A percentile compares a stretch with the other conserved stretches of the same genome.
phyloP scores from a whole-genome alignment of 2,888 invertebrate genomes.

The Thecocarcelia acutangulata region DNA sequence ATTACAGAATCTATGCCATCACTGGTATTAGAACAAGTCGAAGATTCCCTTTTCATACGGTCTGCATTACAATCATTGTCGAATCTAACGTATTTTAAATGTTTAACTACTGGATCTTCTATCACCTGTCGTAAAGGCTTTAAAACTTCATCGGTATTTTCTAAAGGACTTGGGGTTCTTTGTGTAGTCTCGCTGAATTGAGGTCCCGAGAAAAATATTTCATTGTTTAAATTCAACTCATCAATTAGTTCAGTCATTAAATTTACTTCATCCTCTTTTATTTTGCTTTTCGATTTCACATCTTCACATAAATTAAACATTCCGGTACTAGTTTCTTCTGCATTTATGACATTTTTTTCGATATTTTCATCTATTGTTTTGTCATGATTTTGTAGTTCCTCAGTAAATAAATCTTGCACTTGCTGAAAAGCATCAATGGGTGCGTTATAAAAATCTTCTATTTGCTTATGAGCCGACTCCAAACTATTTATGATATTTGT shows the following conservation, averaged over 20 bases:
- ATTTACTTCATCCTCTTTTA: constrained; percentile 59
- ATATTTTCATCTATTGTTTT: constrained; percentile 2
- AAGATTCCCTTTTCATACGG: constrained; percentile 73
- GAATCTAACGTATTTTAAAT: constrained; percentile 74
- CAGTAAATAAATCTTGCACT: constrained; percentile 69
- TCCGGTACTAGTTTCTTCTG: neutral
- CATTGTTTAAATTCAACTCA: constrained; percentile 38
- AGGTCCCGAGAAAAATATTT: neutral
- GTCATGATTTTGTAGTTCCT: constrained; percentile 45
- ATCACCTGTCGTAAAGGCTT: constrained; percentile 72
- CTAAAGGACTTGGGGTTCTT: constrained; percentile 74
- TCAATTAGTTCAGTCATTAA: constrained; percentile 54
- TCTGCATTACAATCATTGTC: constrained; percentile 74
- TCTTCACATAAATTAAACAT: neutral
- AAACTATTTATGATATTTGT: constrained; percentile 75
- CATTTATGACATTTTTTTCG: neutral
- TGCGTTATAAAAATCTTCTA: constrained; percentile 78
- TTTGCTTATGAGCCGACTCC: constrained; percentile 74
- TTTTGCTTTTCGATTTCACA: constrained; percentile 14
- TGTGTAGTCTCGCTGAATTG: neutral
- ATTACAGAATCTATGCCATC: constrained; percentile 79
- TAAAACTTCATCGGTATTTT: constrained; percentile 74
- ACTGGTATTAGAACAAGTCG: constrained; percentile 78
- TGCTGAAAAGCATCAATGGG: constrained; percentile 76
- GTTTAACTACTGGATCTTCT: constrained; percentile 30